Base-by-base conservation (phyloP, 2,888 invertebrate genomes). In the Coelinius sp. region DNA sequence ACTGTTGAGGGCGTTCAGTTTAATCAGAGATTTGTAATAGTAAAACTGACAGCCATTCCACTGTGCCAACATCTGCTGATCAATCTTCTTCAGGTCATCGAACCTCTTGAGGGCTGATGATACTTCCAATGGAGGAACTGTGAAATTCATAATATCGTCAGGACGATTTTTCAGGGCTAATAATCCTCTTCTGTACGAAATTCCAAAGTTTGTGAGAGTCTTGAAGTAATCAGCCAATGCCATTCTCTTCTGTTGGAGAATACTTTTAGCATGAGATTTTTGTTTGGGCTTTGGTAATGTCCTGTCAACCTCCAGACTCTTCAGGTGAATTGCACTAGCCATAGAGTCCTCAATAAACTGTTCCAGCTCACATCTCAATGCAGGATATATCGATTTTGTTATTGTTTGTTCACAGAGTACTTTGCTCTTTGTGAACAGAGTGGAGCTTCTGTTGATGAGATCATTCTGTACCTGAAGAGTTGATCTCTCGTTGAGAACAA, bases 211-310 rank as follows among this genome's bases (percentile, higher is more conserved):
- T 0, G 91, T 86, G 0, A 99, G 88, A 24, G 91, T 90, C 85
- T 95, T 95, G 86, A 97, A 98, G 53, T 98, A 89, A 87, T 97
- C 96, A 0, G 95, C 92, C 0, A 98, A 88, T 0, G 94, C 93
- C 88, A 95, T 93, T 31, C 95, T 92, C 86, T 97, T 97, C 82
- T 95, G 94, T 81, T 95, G 94, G 2, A 96, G 90, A 65, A 96
- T 93, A 84, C 92, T 92, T 83, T 95, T 95, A 0, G 94, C 94
- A 85, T 93, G 92, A 0, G 95, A 92, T 75, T 92, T 93, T 85
- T 95, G 95, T 81, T 94, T 94, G 0, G 91, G 90, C 82, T 94
- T 93, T 0, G 92, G 89, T 1, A 92, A 82, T 0, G 77, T 83
- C 35, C 77, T 80, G 64, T 86, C 85, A 5, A 86, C 91, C 85